Percentiles rank a stretch among this genome's conserved stretches.
phyloP scores from a whole-genome alignment of 2,113 vertebrate species.

The Cebus imitator region DNA sequence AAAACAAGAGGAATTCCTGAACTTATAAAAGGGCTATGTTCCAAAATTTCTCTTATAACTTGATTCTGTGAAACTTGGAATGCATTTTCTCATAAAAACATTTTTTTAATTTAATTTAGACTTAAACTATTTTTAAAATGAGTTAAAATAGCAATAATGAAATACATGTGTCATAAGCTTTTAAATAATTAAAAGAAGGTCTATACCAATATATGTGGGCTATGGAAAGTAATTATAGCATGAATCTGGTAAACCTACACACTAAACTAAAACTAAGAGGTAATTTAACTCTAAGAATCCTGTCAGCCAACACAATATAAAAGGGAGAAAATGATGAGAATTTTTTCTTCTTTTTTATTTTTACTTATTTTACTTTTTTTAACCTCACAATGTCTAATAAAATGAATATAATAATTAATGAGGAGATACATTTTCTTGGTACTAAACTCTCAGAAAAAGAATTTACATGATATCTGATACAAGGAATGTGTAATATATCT shows the following conservation, averaged over 20 bases:
- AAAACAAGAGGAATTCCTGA: constrained; percentile 56
- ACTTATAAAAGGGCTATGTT: constrained; percentile 52
- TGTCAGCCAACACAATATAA: constrained; percentile 15
- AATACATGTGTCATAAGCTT: constrained; percentile 59
- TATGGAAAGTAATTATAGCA: constrained; percentile 62
- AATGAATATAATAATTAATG: background rate
- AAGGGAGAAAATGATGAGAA: background rate
- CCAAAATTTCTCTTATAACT: constrained; percentile 65
- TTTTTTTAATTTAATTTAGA: constrained; percentile 67
- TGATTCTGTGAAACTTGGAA: constrained; percentile 63
- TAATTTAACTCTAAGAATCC: constrained; percentile 51
- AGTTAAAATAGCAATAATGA: constrained; percentile 66
- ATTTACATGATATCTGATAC: background rate
- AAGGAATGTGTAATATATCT: background rate
- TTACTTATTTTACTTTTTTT: background rate
- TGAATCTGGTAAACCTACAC: constrained; percentile 58
- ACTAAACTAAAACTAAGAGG: constrained; percentile 42
- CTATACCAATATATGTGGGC: constrained; percentile 55
- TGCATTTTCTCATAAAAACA: constrained; percentile 61
- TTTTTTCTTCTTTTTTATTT: background rate
- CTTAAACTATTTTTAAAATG: constrained; percentile 61
- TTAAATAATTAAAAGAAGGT: constrained; percentile 65
- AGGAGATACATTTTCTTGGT: background rate
- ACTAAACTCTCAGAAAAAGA: constrained; percentile 8
- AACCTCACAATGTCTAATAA: background rate